phyloP scores from a whole-genome alignment of 1,140 invertebrate species.

The Spodoptera litura region DNA sequence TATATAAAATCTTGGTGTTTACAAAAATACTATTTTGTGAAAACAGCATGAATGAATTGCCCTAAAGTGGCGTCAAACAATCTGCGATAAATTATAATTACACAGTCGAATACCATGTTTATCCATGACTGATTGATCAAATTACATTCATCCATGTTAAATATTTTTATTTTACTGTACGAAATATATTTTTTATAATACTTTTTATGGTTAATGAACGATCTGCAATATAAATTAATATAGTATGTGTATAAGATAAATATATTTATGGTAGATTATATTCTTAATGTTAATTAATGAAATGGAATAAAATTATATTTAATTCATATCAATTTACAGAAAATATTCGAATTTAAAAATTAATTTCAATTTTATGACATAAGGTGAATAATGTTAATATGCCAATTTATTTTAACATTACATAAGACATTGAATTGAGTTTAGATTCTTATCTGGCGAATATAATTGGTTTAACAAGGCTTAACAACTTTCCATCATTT shows the following conservation, averaged over 20 bases:
- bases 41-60: too few relatives aligned
- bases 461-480: too few relatives aligned
- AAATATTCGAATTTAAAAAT: constrained; percentile 15
- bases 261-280: constrained; percentile 13
- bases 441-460: too few relatives aligned
- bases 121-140: constrained; percentile 13
- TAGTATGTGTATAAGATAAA: constrained; percentile 13
- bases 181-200: constrained; percentile 3
- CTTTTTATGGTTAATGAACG: neutral
- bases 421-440: too few relatives aligned
- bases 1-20: too few relatives aligned
- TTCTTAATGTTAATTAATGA: constrained; percentile 5
- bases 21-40: too few relatives aligned
- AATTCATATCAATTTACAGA: constrained; percentile 6
- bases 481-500: too few relatives aligned
- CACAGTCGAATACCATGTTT: neutral
- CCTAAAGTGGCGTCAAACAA: too few relatives aligned
- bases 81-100: too few relatives aligned
- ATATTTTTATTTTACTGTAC: neutral
- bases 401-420: neutral
- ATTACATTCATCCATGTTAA: neutral
- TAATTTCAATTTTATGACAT: neutral
- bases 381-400: neutral
- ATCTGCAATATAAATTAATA: constrained; percentile 29
- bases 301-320: neutral